These are phyloP conservation scores for Scleropages formosus DNA, from an alignment of 2,797 vertebrate genomes.

Conservation along the genomic window DNA sequence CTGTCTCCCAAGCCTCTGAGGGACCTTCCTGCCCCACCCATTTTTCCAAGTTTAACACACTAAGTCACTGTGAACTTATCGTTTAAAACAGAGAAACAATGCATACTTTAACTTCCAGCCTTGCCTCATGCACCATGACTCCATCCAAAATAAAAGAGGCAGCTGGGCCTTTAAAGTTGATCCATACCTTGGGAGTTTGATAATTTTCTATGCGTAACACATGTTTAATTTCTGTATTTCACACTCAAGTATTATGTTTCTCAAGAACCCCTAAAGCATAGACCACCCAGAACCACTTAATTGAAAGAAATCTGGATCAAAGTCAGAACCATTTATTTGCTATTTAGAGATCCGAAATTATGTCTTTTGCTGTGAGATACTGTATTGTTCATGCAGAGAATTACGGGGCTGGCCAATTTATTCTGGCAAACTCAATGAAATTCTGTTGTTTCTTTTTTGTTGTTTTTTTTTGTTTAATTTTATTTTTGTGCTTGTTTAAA, in stretches of 20 bases:
- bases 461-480: neutral
- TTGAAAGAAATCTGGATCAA: constrained; percentile 42
- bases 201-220: constrained; percentile 50
- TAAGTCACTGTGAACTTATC: neutral
- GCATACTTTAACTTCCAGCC: neutral
- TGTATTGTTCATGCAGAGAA: neutral
- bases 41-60: constrained; percentile 4
- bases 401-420: neutral
- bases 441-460: neutral
- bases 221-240: constrained; percentile 61
- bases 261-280: constrained; percentile 20
- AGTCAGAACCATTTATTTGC: constrained; percentile 28
- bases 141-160: neutral
- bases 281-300: constrained; percentile 38
- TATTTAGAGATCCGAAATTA: constrained; percentile 10
- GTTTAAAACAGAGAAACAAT: neutral
- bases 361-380: neutral
- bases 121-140: neutral
- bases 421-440: neutral
- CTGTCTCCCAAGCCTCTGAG: neutral
- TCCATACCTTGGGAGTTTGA: constrained; percentile 54
- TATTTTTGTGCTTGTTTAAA: too few species aligned
- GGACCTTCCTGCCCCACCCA: neutral
- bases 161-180: constrained; percentile 39
- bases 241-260: constrained; percentile 58